phyloP scores from a whole-genome alignment of 1,140 invertebrate species.

The Metopolophium dirhodum region DNA sequence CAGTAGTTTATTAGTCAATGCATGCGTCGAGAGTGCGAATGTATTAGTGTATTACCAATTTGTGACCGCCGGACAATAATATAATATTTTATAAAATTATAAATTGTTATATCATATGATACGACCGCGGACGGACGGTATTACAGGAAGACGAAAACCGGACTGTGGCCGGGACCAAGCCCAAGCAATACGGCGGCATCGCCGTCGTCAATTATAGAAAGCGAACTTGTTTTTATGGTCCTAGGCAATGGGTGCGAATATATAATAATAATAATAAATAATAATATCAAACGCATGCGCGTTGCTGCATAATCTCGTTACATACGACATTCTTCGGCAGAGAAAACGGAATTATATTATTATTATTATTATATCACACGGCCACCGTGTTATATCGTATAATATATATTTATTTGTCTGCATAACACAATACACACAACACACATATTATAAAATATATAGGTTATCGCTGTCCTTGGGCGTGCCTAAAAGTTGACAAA shows the following conservation, averaged over 20 bases:
- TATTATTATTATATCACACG: constrained; percentile 32
- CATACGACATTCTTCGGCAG: constrained; percentile 29
- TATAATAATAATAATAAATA: background rate
- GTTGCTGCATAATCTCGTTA: constrained; percentile 27
- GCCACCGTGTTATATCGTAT: background rate
- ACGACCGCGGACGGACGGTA: background rate
- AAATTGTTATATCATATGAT: background rate
- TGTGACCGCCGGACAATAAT: background rate
- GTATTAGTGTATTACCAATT: background rate
- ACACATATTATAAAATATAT: background rate
- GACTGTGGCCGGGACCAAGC: constrained; percentile 11
- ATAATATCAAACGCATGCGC: background rate
- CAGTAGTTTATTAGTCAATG: background rate
- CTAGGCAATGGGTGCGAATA: constrained; percentile 42
- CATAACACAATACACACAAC: background rate
- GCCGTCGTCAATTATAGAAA: constrained; percentile 16
- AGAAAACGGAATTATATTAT: constrained; percentile 41
- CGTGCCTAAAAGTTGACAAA: constrained; percentile 42
- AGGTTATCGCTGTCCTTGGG: background rate
- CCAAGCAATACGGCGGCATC: background rate
- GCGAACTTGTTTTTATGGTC: constrained; percentile 47
- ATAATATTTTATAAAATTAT: background rate
- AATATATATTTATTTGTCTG: constrained; percentile 4
- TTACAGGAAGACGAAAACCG: constrained; percentile 39
- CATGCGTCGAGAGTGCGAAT: background rate